phyloP scores from a whole-genome alignment of 2,113 vertebrate species.

The Lethenteron camtschaticum region DNA sequence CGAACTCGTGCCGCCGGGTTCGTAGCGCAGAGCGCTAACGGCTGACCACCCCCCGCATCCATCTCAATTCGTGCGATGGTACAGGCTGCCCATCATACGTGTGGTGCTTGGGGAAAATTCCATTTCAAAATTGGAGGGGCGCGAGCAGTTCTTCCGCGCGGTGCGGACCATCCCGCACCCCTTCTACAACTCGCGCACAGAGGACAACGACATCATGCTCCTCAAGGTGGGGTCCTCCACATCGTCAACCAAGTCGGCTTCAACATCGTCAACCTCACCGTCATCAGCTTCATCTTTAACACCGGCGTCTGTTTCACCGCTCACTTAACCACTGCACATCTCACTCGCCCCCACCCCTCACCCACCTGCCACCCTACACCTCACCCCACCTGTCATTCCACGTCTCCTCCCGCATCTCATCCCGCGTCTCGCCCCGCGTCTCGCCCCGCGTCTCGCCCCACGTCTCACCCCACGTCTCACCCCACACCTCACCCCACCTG shows the following conservation, averaged over 20 bases:
- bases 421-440: no score
- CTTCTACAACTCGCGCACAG: slow-evolving; percentile 19
- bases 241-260: background rate
- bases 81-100: no score
- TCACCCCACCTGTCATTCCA: background rate
- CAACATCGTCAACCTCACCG: slow-evolving; percentile 1
- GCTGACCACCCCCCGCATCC: no score
- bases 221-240: slow-evolving; percentile 26
- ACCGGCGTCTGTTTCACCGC: background rate
- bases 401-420: background rate
- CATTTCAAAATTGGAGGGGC: slow-evolving; percentile 30
- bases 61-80: no score
- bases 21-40: no score
- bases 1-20: no score
- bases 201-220: slow-evolving; percentile 39
- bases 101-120: slow-evolving; percentile 36
- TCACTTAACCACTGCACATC: background rate
- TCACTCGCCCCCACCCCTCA: background rate
- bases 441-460: background rate
- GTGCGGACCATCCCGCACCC: slow-evolving; percentile 30
- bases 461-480: background rate
- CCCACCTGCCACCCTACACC: background rate
- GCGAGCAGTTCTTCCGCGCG: slow-evolving; percentile 29
- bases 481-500: background rate
- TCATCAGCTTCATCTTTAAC: background rate